Base-by-base conservation (phyloP, 2,797 vertebrate species). In the Lepus townsendii region DNA sequence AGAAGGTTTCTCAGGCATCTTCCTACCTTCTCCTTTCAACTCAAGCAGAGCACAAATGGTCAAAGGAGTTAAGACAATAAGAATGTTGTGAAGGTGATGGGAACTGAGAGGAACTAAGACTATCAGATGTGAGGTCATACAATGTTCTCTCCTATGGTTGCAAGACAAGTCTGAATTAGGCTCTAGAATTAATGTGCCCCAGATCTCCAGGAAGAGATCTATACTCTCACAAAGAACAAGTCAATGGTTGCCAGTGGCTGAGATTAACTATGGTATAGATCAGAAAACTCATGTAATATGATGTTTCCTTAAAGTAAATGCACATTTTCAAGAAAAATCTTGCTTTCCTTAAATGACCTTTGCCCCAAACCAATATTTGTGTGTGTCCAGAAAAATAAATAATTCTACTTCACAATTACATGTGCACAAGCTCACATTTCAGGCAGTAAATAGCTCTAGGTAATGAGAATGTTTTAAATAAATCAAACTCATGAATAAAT, bases 401-500 rank as follows among this genome's bases (percentile, higher is more conserved):
- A 77, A 84, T 73, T 96, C 16, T 35, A 73, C 22, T 68, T 95
- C 22, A 91, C 38, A 75, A 65, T 13, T 63, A 50, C n/a, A 87
- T 63, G 11, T 78, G 35, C n/a, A 60, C 16, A 79, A 68, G 69
- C 27, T 26, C 57, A 87, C 27, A 87, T 88, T 88, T 77, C 63
- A 93, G 52, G 50, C 35, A 88, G 10, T 72, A 93, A 85, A 83
- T 77, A 89, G 66, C 82, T 96, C 93, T 82, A 88, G 75, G 83
- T 91, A 91, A 95, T 57, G 42, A n/a, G 7, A 80, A 73, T 90
- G 87, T 82, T 93, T 95, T 71, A 95, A 97, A 91, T 92, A 83
- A 94, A 95, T 90, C 63, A 84, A 87, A 95, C 66, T 92, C 73
- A 95, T 84, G 71, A 94, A 93, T 96, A 95, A 96, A 95, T 86